Base-by-base conservation (phyloP, 2,113 vertebrate genomes). In the Macheiramphus alcinus region DNA sequence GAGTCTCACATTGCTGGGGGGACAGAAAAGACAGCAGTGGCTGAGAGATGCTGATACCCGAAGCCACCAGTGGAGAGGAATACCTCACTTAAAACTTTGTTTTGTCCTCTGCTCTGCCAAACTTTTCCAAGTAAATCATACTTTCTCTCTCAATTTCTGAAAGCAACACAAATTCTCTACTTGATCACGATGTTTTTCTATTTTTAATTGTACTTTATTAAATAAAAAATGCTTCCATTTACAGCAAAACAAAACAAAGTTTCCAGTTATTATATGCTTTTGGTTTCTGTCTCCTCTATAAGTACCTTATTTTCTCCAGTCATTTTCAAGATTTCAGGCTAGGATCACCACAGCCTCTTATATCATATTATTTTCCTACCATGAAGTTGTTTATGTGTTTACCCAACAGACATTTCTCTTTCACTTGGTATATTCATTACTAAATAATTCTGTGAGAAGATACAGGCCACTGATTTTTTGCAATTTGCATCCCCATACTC, bases 401-500 rank as follows among this genome's bases (percentile, higher is more conserved):
- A 93, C 89, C 85, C 74, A 80, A 88, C 66, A 98, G 96, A 97
- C 52, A 95, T 94, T 96, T 95, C 95, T 90, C 93, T 97, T 95
- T 97, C 92, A 96, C 81, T 90, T 83, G 93, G 81, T 95, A 95
- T 95, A 97, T 88, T 98, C 96, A 97, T 97, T 96, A 97, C 94
- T 93, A 94, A 97, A 96, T 97, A 94, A 97, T 97, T 98, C 95
- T 89, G 95, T 80, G 94, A 97, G 96, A 97, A 96, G 98, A 98
- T 86, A 98, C 98, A 98, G 98, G 98, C 98, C 98, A 98, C 97
- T 98, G 98, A 62, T 96, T 98, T 97, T 96, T 96, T 96, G 96
- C 97, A 97, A 97, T 98, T 98, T 97, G 97, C 97, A 97, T 98
- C 95, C 94, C 86, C 95, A 96, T 95, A 95, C 78, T 97, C 94